A percentile compares a stretch with the other conserved stretches of the same genome.
Conservation (phyloP, 2,888 invertebrate genomes). For the Lithophane ornitopus region DNA sequence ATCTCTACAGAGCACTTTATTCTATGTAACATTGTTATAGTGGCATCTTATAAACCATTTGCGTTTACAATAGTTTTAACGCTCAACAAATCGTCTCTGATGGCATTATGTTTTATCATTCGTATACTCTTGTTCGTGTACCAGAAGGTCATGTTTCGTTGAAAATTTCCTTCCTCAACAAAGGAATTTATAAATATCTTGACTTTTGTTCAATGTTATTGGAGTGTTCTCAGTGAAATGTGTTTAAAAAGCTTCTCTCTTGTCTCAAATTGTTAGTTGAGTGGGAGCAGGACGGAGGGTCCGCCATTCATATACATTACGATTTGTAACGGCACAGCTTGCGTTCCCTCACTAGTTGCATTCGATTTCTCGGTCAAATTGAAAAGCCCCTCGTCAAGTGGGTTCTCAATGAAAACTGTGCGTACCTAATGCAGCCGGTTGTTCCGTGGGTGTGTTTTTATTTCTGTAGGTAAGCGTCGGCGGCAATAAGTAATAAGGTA, state of each 20-base stretch:
- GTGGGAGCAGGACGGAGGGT: conserved; percentile 67
- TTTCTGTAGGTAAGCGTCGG: conserved; percentile 81
- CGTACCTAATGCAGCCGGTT: conserved; percentile 72
- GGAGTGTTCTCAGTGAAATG: conserved; percentile 61
- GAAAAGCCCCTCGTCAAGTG: conserved; percentile 69
- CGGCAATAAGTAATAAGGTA: conserved; percentile 87
- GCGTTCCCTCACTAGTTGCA: conserved; percentile 73
- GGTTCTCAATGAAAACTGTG: conserved; percentile 68
- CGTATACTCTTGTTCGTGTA: conserved; percentile 15
- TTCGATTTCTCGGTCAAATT: conserved; percentile 76
- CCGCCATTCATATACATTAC: conserved; percentile 77
- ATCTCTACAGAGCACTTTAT: conserved; percentile 51
- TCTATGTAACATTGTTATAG: conserved; percentile 30
- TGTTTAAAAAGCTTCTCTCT: conserved; percentile 65
- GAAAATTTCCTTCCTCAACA: conserved; percentile 59
- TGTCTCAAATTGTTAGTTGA: conserved; percentile 53
- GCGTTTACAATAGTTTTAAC: conserved; percentile 24
- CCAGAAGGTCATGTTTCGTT: conserved; percentile 41
- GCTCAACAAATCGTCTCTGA: conserved; percentile 12
- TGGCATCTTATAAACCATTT: conserved; percentile 17
- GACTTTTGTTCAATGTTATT: conserved; percentile 67
- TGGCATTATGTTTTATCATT: conserved; percentile 36
- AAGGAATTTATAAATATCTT: conserved; percentile 66
- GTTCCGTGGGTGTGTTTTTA: conserved; percentile 83
- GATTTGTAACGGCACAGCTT: conserved; percentile 74